Base-by-base conservation (phyloP, 2,113 vertebrate species). In the Ictalurus furcatus region DNA sequence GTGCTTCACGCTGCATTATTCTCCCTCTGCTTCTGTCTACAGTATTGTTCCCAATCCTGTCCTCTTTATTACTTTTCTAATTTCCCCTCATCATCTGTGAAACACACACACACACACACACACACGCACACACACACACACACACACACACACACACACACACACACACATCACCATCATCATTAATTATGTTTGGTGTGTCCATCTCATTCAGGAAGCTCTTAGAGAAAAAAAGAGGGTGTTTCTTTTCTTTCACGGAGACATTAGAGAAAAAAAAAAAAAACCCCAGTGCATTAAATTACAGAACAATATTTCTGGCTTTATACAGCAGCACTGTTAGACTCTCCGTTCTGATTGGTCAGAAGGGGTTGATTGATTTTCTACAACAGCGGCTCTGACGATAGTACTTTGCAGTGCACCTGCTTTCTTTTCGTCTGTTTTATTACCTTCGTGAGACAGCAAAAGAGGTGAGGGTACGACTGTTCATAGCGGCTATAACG, bases 131-230 rank as follows among this genome's bases (percentile, higher is more conserved):
- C 48, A 52, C 9, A 54, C 25, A 23, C 73, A 40, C 71, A 73
- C 69, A 73, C 69, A 73, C 74, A 78, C 40, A 52, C 44, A 52
- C 71, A 28, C 37, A 34, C 30, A 48, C 44, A 48, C 48, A 52
- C 48, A 52, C 48, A 52, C 9, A 54, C 25, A 23, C 73, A 40
- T 6, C 30, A 76, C 40, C 44, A 28, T 7, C 25, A 52, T n/a
- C n/a, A 82, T 56, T 82, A 58, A 82, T 82, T 58, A 56, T 25
- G 54, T 56, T 23, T 34, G 79, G n/a, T 34, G 79, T 82, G 79
- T 58, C 54, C 30, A 59, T 82, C 79, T 82, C 79, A 58, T 37
- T 82, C 79, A 58, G 34, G 79, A 58, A 82, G 79, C 79, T 82
- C 79, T 82, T 58, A 82, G n/a, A 82, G 54, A 34, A n/a, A 1